Base-by-base conservation (phyloP, 1,140 invertebrate species). In the Platyscapa corneri region DNA sequence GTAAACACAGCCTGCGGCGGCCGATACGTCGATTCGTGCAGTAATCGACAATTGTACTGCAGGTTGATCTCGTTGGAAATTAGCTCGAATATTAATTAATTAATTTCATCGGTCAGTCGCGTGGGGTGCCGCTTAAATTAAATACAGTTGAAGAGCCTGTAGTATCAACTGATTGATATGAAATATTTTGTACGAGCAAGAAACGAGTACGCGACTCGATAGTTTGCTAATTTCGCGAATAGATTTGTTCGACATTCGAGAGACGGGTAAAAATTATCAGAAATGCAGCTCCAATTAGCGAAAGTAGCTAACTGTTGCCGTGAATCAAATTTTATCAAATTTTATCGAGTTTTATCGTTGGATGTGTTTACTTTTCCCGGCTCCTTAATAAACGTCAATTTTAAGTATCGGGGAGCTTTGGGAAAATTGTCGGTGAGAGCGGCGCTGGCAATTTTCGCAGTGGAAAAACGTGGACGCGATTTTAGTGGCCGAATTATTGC, bases 391-490 rank as follows among this genome's bases (percentile, higher is more conserved):
- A 34, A 74, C 39, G 30, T 46, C 18, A 56, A 74, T 74, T 32
- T 34, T n/a, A 82, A 72, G 30, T 72, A 34, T 32, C 7, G 49
- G 32, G 60, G 81, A 34, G 60, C 53, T 83, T 83, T 75, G 75
- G 70, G 34, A 20, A 12, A 75, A 75, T 75, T 16, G 81, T 75
- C 34, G n/a, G 27, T n/a, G 12, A 60, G 37, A 77, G 23, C 77
- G 53, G 2, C 65, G 23, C 8, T 32, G 42, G 34, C 53, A 42
- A 75, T 76, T 79, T 37, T 79, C 60, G 32, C 16, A 64, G 74
- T 60, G 30, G 32, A n/a, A 83, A 75, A 83, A 83, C 30, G 74
- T 83, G 30, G 60, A 67, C 74, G 16, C 39, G 12, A 67, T 67
- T 77, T 20, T n/a, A 23, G 7, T n/a, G 2, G 39, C 3, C 74